Evolutionary conservation across 2,888 invertebrate genomes (phyloP).

Genomic region (Epirrhoe tristata): DNA sequence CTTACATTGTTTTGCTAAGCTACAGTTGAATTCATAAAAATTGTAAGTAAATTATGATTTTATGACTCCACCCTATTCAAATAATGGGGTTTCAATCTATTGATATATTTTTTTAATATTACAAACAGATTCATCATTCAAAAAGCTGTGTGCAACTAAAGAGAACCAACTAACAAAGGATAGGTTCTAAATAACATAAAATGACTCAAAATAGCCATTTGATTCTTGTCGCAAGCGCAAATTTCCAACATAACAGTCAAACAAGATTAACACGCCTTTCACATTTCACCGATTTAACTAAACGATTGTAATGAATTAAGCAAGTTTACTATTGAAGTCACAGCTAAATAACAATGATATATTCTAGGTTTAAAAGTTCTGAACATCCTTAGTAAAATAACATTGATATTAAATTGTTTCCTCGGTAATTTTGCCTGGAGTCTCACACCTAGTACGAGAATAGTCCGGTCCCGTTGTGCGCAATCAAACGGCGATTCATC

Average conservation of each 20-base stretch:
- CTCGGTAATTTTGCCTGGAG: constrained; percentile 9
- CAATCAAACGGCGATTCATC: constrained; percentile 81
- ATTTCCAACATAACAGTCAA: constrained; percentile 51
- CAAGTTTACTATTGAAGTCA: background rate
- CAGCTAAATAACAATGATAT: background rate
- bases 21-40: background rate
- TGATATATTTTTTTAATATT: too few species aligned
- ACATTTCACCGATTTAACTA: constrained; percentile 12
- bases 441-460: constrained; percentile 33
- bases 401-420: background rate
- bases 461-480: constrained; percentile 45
- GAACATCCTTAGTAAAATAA: background rate
- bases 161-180: background rate
- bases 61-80: background rate
- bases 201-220: constrained; percentile 44
- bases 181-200: constrained; percentile 21
- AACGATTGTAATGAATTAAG: constrained; percentile 4
- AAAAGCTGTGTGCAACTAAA: too few species aligned
- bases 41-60: background rate
- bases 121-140: too few species aligned
- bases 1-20: background rate
- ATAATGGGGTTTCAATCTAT: too few species aligned
- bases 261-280: constrained; percentile 45
- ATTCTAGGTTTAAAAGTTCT: background rate
- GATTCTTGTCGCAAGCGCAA: constrained; percentile 53